Evolutionary conservation across 1,140 invertebrate species (phyloP).

Genomic region (Bombus waltoni): DNA sequence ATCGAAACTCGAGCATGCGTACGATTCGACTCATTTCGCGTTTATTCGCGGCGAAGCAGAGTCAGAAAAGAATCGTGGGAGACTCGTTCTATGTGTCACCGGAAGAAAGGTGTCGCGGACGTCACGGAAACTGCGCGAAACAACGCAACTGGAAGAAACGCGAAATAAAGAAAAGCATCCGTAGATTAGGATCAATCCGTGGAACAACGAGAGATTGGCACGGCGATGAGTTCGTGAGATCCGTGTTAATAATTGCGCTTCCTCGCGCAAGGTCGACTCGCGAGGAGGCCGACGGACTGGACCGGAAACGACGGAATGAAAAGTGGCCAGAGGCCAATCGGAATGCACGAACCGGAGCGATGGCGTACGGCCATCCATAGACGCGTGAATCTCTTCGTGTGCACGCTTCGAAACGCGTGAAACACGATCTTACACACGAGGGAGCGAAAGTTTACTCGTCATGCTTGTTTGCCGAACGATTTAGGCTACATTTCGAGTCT

Average conservation of each 20-base stretch:
- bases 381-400: neutral
- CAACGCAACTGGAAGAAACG: neutral
- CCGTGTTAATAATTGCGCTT: constrained; percentile 64
- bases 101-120: constrained; percentile 41
- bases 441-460: constrained; percentile 27
- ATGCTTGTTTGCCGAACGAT: constrained; percentile 30
- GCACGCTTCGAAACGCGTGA: constrained; percentile 6
- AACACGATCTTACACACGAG: neutral
- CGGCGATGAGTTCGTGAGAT: constrained; percentile 59
- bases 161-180: constrained; percentile 2
- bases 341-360: constrained; percentile 42
- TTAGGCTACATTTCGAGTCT: neutral
- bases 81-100: neutral
- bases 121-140: constrained; percentile 35
- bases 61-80: too few relatives aligned
- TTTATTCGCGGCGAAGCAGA: too few relatives aligned
- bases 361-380: constrained; percentile 21
- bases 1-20: too few relatives aligned
- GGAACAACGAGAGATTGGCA: constrained; percentile 13
- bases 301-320: constrained; percentile 63
- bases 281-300: constrained; percentile 46
- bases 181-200: constrained; percentile 37
- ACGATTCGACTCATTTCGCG: too few relatives aligned
- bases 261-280: constrained; percentile 54
- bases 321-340: constrained; percentile 59